Conservation (phyloP, 2,113 vertebrate genomes). For the Halcyon senegalensis region DNA sequence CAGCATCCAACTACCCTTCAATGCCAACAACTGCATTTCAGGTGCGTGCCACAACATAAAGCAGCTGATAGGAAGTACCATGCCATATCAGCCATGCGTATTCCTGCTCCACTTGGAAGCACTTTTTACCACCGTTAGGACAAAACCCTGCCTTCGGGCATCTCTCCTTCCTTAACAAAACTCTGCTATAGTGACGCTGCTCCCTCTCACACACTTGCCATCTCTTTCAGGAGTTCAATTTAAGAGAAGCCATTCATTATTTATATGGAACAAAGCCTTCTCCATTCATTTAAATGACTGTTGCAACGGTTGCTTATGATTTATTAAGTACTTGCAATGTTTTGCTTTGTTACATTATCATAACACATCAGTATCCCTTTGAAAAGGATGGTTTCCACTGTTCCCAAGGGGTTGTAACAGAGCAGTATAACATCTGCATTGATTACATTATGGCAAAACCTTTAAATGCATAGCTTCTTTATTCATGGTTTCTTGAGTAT, state of each 20-base stretch:
- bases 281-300: not conserved
- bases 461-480: not conserved
- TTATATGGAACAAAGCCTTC: not conserved
- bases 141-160: not conserved
- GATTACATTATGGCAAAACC: not conserved
- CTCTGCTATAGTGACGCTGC: not conserved
- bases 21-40: not conserved
- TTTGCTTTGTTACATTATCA: not conserved
- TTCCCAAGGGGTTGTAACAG: not conserved
- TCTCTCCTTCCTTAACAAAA: not conserved
- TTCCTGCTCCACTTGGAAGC: not conserved
- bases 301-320: not conserved
- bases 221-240: not conserved
- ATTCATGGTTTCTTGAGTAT: not conserved
- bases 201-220: not conserved
- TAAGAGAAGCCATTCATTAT: not conserved
- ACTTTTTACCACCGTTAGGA: not conserved
- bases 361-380: not conserved
- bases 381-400: not conserved
- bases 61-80: not conserved
- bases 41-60: accelerated
- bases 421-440: not conserved
- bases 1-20: not conserved
- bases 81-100: not conserved
- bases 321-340: not conserved